phyloP scores from a whole-genome alignment of 1,140 invertebrate genomes.

The Anoplophora glabripennis region DNA sequence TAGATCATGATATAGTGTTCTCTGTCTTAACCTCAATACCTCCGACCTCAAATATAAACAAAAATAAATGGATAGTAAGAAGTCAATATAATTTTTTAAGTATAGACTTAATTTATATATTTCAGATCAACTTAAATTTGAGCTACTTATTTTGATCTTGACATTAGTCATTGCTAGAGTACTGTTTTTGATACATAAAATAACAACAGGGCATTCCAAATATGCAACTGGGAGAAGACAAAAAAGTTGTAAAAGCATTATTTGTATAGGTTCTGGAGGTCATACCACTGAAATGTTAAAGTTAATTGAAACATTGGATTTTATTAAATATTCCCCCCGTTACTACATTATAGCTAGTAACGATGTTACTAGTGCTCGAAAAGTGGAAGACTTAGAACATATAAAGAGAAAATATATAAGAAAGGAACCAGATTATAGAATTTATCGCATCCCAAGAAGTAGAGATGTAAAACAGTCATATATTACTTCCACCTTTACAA shows the following conservation, averaged over 20 bases:
- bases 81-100: neutral
- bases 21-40: too few relatives aligned
- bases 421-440: constrained; percentile 50
- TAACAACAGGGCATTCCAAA: constrained; percentile 41
- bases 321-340: constrained; percentile 62
- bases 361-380: constrained; percentile 71
- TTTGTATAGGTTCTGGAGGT: constrained; percentile 54
- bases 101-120: constrained; percentile 4
- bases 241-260: constrained; percentile 38
- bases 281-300: constrained; percentile 89
- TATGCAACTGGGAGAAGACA: constrained; percentile 25
- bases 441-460: constrained; percentile 74
- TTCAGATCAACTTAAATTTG: constrained; percentile 36
- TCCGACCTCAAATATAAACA: too few relatives aligned
- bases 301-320: constrained; percentile 62
- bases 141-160: constrained; percentile 35
- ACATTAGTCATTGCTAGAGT: constrained; percentile 37
- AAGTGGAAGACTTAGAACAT: constrained; percentile 59
- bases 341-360: constrained; percentile 77
- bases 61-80: constrained; percentile 3
- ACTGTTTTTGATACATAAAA: constrained; percentile 43
- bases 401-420: constrained; percentile 29
- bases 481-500: constrained; percentile 73
- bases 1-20: too few relatives aligned
- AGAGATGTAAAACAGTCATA: constrained; percentile 86